Percentiles rank a stretch among this genome's conserved stretches.
Conservation (phyloP, 2,113 vertebrate genomes). For the Cryptomyrus ogoouensis region DNA sequence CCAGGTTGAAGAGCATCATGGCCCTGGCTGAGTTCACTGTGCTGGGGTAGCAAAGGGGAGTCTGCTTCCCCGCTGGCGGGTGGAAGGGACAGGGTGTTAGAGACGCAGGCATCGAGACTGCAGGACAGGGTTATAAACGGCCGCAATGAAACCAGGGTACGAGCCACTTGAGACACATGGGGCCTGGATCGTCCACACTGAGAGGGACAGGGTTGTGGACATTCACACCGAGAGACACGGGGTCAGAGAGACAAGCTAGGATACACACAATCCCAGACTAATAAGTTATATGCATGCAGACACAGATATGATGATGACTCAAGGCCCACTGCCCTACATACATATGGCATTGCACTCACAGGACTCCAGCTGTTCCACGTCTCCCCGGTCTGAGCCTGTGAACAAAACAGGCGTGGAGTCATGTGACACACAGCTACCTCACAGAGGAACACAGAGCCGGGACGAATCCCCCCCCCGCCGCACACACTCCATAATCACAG, state of each 20-base stretch:
- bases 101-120: not conserved
- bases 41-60: constrained; percentile 88
- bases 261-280: not conserved
- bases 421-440: not conserved
- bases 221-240: not conserved
- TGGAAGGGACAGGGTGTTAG: too few species aligned
- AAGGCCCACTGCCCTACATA: not conserved
- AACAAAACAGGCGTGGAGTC: not conserved
- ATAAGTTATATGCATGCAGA: not conserved
- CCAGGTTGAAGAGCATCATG: constrained; percentile 97
- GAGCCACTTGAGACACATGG: not conserved
- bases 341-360: constrained; percentile 73
- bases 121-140: not conserved
- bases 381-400: constrained; percentile 88
- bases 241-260: not conserved
- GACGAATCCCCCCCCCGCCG: not conserved
- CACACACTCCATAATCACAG: not conserved
- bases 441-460: not conserved
- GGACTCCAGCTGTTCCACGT: constrained; percentile 83
- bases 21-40: constrained; percentile 86
- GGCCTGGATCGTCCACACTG: not conserved
- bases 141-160: not conserved
- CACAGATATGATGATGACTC: not conserved
- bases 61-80: constrained; percentile 80
- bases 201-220: not conserved